phyloP scores from a whole-genome alignment of 2,797 vertebrate genomes.

The Coendou prehensilis region DNA sequence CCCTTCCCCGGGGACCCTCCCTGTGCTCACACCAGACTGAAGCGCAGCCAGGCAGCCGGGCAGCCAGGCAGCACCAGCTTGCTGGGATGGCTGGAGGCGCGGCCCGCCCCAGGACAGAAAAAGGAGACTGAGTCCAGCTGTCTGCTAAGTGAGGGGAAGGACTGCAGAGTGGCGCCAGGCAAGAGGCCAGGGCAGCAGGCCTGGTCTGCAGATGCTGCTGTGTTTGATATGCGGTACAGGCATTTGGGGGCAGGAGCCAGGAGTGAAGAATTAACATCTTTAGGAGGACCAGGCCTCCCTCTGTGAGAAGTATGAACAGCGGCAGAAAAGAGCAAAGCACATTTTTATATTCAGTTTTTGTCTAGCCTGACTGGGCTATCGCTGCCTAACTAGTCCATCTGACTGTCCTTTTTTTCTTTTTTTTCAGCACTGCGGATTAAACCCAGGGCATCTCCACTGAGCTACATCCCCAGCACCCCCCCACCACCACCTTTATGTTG shows the following conservation, averaged over 20 bases:
- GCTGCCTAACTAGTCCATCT: not conserved
- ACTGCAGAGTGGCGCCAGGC: not conserved
- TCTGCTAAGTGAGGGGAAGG: not conserved
- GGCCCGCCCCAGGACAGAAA: not conserved
- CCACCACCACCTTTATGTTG: not conserved
- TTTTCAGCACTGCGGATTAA: not conserved
- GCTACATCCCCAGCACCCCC: not conserved
- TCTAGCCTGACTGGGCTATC: not conserved
- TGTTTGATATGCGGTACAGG: not conserved
- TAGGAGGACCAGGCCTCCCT: not conserved
- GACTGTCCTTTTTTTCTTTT: not conserved
- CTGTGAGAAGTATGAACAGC: not conserved
- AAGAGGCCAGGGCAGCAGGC: not conserved
- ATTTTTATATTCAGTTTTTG: not conserved
- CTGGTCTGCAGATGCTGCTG: not conserved
- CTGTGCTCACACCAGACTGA: constrained; percentile 69
- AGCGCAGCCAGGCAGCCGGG: constrained; percentile 66
- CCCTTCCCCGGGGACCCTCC: constrained; percentile 44
- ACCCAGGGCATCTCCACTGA: not conserved
- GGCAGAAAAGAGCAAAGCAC: not conserved
- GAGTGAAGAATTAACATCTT: not conserved
- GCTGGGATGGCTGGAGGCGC: constrained; percentile 47
- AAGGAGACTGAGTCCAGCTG: not conserved
- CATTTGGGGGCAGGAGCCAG: not conserved
- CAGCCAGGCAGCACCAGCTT: constrained; percentile 79